A percentile compares a stretch with the other conserved stretches of the same genome.
These are phyloP conservation scores for Percopsis omiscomaycus DNA, from an alignment of 2,797 vertebrate genomes.

Conservation along the genomic window DNA sequence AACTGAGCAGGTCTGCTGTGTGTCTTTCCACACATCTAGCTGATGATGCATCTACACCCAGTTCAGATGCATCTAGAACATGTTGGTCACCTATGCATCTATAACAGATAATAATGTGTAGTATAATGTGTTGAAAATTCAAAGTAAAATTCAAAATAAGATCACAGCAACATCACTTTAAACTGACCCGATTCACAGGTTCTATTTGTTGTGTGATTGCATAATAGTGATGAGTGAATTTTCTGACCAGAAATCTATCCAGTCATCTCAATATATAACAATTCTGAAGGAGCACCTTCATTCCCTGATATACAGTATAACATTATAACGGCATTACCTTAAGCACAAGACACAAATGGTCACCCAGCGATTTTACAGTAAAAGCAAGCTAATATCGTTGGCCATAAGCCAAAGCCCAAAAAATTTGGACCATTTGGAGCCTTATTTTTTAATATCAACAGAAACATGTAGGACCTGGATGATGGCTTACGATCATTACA, in stretches of 20 bases:
- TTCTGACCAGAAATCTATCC: background rate
- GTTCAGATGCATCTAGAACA: background rate
- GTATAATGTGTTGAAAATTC: too few species aligned
- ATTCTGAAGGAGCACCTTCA: background rate
- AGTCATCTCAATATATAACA: background rate
- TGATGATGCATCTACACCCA: background rate
- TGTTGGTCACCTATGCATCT: too few species aligned
- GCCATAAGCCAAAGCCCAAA: constrained; percentile 24
- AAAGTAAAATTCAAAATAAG: too few species aligned
- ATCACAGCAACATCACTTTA: background rate
- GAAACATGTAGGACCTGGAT: constrained; percentile 27
- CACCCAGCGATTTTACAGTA: background rate
- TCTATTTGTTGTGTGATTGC: background rate
- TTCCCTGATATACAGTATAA: background rate
- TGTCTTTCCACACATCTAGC: constrained; percentile 35
- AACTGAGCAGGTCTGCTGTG: constrained; percentile 26
- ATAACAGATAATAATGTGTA: too few species aligned
- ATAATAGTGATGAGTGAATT: background rate
- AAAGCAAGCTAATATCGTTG: constrained; percentile 30
- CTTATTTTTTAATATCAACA: constrained; percentile 12
- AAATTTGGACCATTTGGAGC: constrained; percentile 26
- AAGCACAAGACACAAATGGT: constrained; percentile 15
- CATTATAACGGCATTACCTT: constrained; percentile 21
- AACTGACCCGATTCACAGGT: too few species aligned
- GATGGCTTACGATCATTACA: constrained; percentile 34